A percentile compares a stretch with the other conserved stretches of the same genome.
These are phyloP conservation scores for Galbula dea DNA, from an alignment of 2,113 vertebrate genomes.

Conservation along the genomic window DNA sequence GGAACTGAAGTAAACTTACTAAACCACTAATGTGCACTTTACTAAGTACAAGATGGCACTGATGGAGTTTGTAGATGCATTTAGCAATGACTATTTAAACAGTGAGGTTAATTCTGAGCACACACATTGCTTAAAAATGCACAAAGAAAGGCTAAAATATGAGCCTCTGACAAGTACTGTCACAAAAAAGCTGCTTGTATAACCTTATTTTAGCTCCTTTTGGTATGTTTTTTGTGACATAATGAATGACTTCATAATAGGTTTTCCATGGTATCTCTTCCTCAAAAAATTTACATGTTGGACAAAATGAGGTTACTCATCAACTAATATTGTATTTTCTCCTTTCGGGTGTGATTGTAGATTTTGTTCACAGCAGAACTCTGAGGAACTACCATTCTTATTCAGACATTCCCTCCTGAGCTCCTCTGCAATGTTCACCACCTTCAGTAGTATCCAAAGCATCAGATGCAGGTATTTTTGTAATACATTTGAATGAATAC, in stretches of 20 bases:
- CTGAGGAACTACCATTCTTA: neutral
- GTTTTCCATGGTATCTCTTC: neutral
- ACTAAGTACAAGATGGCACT: too few species aligned
- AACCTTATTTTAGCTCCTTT: neutral
- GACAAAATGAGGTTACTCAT: neutral
- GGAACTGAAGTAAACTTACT: neutral
- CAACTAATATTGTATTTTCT: neutral
- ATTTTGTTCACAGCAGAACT: neutral
- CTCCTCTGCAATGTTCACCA: neutral
- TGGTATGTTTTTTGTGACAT: neutral
- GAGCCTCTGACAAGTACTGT: neutral
- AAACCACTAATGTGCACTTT: neutral
- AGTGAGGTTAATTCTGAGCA: neutral
- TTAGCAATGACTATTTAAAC: neutral
- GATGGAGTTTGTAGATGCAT: too few species aligned
- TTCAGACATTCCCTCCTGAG: neutral
- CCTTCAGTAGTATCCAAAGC: too few species aligned
- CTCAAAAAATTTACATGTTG: neutral
- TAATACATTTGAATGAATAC: neutral
- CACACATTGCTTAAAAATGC: neutral
- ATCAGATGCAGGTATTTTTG: neutral
- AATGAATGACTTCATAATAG: accelerated
- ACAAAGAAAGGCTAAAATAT: neutral
- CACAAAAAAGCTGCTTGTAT: neutral
- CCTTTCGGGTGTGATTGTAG: neutral